phyloP scores from a whole-genome alignment of 2,113 vertebrate genomes.

The Gavialis gangeticus region DNA sequence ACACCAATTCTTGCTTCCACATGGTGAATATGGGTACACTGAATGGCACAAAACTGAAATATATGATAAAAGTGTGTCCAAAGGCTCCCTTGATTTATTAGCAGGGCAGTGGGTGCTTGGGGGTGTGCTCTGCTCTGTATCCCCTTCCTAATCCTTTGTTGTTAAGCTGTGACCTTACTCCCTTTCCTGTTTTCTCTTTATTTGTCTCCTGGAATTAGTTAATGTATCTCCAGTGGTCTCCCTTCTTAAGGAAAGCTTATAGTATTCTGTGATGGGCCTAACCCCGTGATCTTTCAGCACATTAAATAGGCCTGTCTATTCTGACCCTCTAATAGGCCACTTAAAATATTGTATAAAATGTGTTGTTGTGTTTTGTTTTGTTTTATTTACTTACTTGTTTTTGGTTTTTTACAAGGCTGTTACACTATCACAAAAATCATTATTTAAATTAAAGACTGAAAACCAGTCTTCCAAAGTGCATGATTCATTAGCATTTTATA shows the following conservation, averaged over 20 bases:
- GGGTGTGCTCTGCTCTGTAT: too few species aligned
- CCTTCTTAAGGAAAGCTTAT: too few species aligned
- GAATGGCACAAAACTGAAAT: neutral
- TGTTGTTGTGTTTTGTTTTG: neutral
- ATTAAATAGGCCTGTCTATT: neutral
- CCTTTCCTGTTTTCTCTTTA: too few species aligned
- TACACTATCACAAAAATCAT: neutral
- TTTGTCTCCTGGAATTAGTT: too few species aligned
- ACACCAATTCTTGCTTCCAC: neutral
- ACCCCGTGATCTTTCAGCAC: neutral
- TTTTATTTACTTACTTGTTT: neutral
- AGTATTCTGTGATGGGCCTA: too few species aligned
- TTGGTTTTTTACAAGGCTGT: neutral
- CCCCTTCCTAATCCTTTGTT: too few species aligned
- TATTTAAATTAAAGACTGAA: conserved; percentile 8
- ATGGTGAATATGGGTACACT: neutral
- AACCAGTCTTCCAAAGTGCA: neutral
- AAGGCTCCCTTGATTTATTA: too few species aligned
- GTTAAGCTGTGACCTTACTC: too few species aligned
- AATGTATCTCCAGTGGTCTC: too few species aligned
- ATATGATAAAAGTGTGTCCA: neutral
- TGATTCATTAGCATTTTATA: neutral
- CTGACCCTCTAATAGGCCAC: neutral
- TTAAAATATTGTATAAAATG: neutral
- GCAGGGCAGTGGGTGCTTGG: too few species aligned